Evolutionary conservation across 2,113 vertebrate species (phyloP).

Genomic region (Psittacula cyanocephala): DNA sequence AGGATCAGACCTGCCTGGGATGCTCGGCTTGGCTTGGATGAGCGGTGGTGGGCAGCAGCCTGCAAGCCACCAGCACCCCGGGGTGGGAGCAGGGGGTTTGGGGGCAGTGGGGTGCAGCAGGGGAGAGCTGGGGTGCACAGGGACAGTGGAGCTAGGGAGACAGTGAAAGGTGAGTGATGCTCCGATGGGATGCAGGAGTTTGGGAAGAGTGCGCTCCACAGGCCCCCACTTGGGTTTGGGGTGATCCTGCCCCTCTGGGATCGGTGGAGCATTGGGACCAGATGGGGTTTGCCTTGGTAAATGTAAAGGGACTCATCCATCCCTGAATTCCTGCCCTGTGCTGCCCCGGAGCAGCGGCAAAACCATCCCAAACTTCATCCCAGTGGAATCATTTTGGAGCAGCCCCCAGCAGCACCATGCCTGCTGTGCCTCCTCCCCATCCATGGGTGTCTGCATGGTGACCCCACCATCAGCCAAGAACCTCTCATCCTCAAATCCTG

Average conservation of each 20-base stretch:
- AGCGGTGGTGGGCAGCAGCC: neutral
- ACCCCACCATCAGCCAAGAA: neutral
- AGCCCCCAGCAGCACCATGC: neutral
- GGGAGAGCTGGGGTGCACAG: neutral
- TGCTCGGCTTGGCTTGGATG: neutral
- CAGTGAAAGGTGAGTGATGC: neutral
- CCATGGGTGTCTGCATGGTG: fast-evolving
- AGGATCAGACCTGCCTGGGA: neutral
- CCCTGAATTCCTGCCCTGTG: neutral
- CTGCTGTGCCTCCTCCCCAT: neutral
- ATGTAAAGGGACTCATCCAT: neutral
- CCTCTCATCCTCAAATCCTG: neutral
- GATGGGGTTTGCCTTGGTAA: neutral
- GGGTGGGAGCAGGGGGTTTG: neutral
- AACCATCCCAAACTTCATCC: neutral
- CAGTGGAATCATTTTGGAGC: neutral
- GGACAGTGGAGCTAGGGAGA: no score
- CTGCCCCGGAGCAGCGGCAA: neutral
- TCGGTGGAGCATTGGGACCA: fast-evolving
- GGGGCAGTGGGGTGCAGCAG: neutral
- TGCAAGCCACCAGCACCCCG: neutral
- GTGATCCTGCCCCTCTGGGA: fast-evolving
- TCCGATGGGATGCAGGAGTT: neutral
- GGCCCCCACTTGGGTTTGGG: neutral
- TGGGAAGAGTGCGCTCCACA: fast-evolving